phyloP scores from a whole-genome alignment of 37 sponge, comb jelly and placozoan species.

The Mnemiopsis leidyi region DNA sequence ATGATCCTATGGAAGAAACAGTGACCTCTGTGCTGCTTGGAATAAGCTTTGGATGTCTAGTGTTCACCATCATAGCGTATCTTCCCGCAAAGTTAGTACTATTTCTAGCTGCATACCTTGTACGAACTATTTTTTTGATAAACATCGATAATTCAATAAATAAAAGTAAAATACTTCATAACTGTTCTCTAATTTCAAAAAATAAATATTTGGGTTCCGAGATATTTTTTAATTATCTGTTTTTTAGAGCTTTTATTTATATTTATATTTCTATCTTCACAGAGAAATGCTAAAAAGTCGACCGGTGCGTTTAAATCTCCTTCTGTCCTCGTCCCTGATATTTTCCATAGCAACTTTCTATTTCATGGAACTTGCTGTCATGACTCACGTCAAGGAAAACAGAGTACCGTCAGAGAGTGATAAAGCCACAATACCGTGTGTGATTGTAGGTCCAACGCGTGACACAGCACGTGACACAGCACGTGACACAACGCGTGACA shows the following conservation, averaged over 20 bases:
- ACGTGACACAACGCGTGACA: too few species aligned
- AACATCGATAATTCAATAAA: too few species aligned
- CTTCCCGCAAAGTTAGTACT: conserved; percentile 35
- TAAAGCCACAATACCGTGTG: neutral
- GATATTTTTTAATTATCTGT: too few species aligned
- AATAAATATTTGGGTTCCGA: too few species aligned
- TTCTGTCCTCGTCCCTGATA: conserved; percentile 4
- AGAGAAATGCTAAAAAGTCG: conserved; percentile 16
- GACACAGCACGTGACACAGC: too few species aligned
- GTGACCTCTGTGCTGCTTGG: neutral
- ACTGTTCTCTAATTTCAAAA: too few species aligned
- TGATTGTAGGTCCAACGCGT: neutral
- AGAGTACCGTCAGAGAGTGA: neutral
- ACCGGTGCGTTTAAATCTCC: conserved; percentile 19
- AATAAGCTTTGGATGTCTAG: conserved; percentile 9
- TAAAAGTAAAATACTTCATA: too few species aligned
- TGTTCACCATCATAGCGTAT: conserved; percentile 11
- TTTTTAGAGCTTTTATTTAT: too few species aligned
- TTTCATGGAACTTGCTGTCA: conserved; percentile 9
- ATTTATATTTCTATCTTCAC: too few species aligned
- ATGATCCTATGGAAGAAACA: conserved; percentile 21
- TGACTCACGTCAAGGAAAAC: neutral
- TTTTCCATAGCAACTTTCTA: conserved; percentile 1
- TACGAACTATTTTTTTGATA: too few species aligned
- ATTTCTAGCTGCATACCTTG: too few species aligned